A percentile compares a stretch with the other conserved stretches of the same genome.
These are phyloP conservation scores for Heliconius cydno DNA, from an alignment of 2,888 invertebrate species.

Conservation along the genomic window DNA sequence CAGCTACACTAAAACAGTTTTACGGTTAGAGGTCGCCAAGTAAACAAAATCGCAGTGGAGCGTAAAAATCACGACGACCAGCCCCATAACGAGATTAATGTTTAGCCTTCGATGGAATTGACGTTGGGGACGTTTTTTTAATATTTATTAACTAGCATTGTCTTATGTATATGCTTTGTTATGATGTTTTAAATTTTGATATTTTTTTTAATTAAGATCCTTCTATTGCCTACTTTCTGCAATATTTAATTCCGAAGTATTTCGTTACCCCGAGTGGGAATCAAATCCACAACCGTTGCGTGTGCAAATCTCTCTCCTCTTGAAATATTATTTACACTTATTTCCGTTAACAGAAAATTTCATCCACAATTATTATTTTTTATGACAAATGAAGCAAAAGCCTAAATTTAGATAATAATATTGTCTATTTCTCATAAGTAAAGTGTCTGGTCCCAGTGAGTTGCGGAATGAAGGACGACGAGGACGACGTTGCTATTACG, in stretches of 20 bases:
- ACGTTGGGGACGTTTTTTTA: neutral
- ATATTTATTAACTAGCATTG: neutral
- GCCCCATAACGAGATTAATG: slow-evolving; percentile 43
- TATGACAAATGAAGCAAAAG: neutral
- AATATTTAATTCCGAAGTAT: too few species aligned
- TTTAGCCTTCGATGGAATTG: slow-evolving; percentile 33
- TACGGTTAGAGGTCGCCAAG: slow-evolving; percentile 37
- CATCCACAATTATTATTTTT: neutral
- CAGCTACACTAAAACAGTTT: slow-evolving; percentile 34
- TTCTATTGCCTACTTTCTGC: too few species aligned
- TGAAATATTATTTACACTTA: neutral
- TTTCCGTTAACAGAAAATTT: neutral
- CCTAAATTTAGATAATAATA: neutral
- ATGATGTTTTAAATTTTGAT: too few species aligned
- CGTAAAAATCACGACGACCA: slow-evolving; percentile 42
- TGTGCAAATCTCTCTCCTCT: too few species aligned
- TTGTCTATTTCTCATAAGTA: neutral
- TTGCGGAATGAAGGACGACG: neutral
- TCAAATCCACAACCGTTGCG: too few species aligned
- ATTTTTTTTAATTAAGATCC: too few species aligned
- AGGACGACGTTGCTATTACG: neutral
- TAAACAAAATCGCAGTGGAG: slow-evolving; percentile 43
- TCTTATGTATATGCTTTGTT: neutral
- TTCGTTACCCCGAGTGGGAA: too few species aligned
- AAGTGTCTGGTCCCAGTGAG: slow-evolving; percentile 4